These are phyloP conservation scores for Pteronura brasiliensis DNA, from an alignment of 2,113 vertebrate genomes.

Conservation along the genomic window DNA sequence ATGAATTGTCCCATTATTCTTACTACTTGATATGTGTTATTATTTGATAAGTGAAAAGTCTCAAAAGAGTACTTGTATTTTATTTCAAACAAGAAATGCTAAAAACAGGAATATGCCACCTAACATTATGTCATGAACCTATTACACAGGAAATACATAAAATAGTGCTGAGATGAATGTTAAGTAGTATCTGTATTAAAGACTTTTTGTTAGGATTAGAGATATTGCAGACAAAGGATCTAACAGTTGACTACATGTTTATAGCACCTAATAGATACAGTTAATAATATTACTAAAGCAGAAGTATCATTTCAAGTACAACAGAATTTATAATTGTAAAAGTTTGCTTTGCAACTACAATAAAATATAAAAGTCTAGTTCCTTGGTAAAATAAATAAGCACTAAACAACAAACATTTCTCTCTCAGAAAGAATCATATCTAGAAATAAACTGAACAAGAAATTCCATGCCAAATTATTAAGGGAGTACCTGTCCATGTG, in stretches of 20 bases:
- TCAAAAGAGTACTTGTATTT: not conserved
- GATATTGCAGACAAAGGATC: not conserved
- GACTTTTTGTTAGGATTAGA: not conserved
- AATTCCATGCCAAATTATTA: not conserved
- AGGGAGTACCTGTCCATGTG: accelerated
- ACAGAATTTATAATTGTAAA: not conserved
- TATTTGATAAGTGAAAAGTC: not conserved
- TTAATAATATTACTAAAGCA: not conserved
- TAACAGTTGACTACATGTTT: not conserved
- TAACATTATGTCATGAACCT: not conserved
- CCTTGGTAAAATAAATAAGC: not conserved
- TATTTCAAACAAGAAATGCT: not conserved
- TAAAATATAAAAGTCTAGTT: not conserved
- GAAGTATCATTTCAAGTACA: not conserved
- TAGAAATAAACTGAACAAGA: not conserved
- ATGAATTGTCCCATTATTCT: not conserved
- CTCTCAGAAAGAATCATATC: not conserved
- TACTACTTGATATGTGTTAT: not conserved
- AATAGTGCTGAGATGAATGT: not conserved
- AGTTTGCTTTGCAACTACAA: not conserved
- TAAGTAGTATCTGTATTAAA: not conserved
- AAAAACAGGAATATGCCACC: not conserved
- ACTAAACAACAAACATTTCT: not conserved
- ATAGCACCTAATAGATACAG: not conserved
- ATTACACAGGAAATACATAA: not conserved